phyloP scores from a whole-genome alignment of 1,140 invertebrate species.

The Coelopa frigida region DNA sequence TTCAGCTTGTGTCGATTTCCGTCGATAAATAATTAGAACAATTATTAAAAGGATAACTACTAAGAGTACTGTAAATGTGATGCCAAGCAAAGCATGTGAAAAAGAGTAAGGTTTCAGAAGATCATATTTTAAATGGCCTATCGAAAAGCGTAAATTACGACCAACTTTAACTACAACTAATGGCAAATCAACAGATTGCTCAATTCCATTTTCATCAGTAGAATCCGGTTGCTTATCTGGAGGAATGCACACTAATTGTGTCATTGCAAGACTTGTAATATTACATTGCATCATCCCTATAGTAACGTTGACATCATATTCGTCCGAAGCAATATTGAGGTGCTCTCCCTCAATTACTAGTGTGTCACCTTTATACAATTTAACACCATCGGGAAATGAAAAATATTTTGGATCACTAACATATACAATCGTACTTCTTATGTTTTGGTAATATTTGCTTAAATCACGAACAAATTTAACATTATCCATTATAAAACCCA shows the following conservation, averaged over 20 bases:
- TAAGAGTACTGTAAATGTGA: slow-evolving; percentile 73
- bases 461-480: slow-evolving; percentile 82
- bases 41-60: slow-evolving; percentile 79
- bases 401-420: slow-evolving; percentile 88
- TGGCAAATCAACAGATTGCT: slow-evolving; percentile 66
- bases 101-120: slow-evolving; percentile 76
- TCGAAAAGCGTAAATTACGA: slow-evolving; percentile 72
- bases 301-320: slow-evolving; percentile 87
- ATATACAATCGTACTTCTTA: slow-evolving; percentile 75
- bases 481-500: slow-evolving; percentile 95
- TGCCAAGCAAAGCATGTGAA: slow-evolving; percentile 78
- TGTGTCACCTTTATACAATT: slow-evolving; percentile 89
- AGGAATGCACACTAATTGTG: slow-evolving; percentile 83
- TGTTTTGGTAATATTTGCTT: slow-evolving; percentile 74
- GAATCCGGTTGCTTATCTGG: slow-evolving; percentile 76
- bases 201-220: slow-evolving; percentile 78
- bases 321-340: slow-evolving; percentile 83
- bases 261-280: slow-evolving; percentile 82
- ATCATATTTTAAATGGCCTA: slow-evolving; percentile 85
- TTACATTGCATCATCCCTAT: slow-evolving; percentile 85
- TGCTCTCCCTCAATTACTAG: slow-evolving; percentile 93
- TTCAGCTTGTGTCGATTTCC: slow-evolving; percentile 91
- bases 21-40: slow-evolving; percentile 78
- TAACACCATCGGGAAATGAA: slow-evolving; percentile 76
- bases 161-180: slow-evolving; percentile 88